Conservation (phyloP, 2,797 vertebrate species). For the Emydoidea blandingii region DNA sequence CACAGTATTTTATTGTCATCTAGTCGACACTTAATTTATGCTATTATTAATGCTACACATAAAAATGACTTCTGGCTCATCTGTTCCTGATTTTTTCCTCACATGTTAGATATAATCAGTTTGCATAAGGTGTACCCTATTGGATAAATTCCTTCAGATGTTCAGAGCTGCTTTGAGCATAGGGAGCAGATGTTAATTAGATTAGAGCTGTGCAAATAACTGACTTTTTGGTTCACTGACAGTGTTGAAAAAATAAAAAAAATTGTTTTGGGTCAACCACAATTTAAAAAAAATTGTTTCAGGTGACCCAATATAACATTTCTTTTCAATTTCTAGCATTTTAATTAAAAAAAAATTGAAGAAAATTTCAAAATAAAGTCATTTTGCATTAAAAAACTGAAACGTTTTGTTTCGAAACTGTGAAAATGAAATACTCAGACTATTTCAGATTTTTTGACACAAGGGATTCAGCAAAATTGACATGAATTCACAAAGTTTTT, state of each 20-base stretch:
- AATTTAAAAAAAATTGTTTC: background rate
- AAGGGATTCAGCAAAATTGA: background rate
- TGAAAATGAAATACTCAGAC: background rate
- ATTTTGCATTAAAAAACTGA: too few species aligned
- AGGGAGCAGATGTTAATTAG: slow-evolving; percentile 34
- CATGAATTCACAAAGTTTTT: background rate
- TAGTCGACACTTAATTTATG: slow-evolving; percentile 48
- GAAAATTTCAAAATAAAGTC: background rate
- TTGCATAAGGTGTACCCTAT: background rate
- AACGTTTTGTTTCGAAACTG: too few species aligned
- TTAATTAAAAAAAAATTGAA: background rate
- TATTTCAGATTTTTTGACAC: background rate
- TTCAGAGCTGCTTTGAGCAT: slow-evolving; percentile 51
- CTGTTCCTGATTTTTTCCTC: slow-evolving; percentile 67
- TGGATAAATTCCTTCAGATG: slow-evolving; percentile 43
- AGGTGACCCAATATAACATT: background rate
- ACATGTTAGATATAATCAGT: slow-evolving; percentile 47
- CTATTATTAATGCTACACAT: slow-evolving; percentile 66
- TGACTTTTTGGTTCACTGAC: background rate
- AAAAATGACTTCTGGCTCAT: slow-evolving; percentile 51
- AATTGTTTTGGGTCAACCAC: background rate
- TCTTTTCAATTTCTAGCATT: background rate
- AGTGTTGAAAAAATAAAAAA: background rate
- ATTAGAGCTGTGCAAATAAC: background rate
- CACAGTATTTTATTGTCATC: slow-evolving; percentile 42